These are phyloP conservation scores for Tympanuchus pallidicinctus DNA, from an alignment of 2,113 vertebrate genomes.

Conservation along the genomic window DNA sequence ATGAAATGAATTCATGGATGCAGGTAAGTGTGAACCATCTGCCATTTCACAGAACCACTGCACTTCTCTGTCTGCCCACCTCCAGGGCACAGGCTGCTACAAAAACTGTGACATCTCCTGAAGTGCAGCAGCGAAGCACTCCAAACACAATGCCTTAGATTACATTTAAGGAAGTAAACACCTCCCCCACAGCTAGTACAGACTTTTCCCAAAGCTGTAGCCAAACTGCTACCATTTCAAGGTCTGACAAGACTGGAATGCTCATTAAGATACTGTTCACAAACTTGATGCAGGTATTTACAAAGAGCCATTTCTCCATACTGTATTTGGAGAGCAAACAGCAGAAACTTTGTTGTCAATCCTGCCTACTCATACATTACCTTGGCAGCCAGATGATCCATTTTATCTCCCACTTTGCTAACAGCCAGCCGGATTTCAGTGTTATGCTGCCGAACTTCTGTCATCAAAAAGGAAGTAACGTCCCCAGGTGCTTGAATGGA, in stretches of 20 bases:
- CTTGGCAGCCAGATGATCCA: constrained; percentile 91
- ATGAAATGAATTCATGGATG: not conserved
- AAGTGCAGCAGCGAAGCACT: not conserved
- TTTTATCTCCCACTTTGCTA: constrained; percentile 93
- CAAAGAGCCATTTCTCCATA: not conserved
- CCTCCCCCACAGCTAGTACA: not conserved
- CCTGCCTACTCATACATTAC: constrained; percentile 57
- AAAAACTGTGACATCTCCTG: not conserved
- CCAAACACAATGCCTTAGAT: rapidly evolving
- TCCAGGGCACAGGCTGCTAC: rapidly evolving
- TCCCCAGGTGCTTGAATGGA: constrained; percentile 83
- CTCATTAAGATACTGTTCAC: not conserved
- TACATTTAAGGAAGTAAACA: not conserved
- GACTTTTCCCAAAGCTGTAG: not conserved
- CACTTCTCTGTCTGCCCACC: not conserved
- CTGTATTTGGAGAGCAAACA: not conserved
- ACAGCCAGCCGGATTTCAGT: constrained; percentile 93
- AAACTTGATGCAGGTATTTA: not conserved
- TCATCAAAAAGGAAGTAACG: constrained; percentile 93
- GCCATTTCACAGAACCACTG: not conserved
- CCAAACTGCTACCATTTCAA: not conserved
- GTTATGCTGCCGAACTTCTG: constrained; percentile 94
- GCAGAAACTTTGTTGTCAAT: not conserved
- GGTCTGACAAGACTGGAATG: not conserved
- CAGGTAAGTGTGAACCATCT: not conserved